A percentile compares a stretch with the other conserved stretches of the same genome.
phyloP scores from a whole-genome alignment of 2,797 vertebrate genomes.

The Anguilla pacifica region DNA sequence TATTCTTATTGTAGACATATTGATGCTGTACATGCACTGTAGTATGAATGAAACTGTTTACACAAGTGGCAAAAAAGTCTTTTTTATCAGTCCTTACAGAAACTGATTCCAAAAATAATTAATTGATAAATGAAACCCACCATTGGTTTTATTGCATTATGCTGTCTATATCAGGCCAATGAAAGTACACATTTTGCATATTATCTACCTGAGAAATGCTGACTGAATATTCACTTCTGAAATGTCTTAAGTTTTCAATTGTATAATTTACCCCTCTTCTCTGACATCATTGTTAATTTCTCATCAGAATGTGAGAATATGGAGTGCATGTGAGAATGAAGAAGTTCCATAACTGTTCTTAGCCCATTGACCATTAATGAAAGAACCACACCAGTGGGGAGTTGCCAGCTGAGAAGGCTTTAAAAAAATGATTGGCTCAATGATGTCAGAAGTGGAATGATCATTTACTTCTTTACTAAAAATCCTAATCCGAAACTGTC shows the following conservation, averaged over 20 bases:
- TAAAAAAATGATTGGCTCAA: neutral
- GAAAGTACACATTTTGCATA: neutral
- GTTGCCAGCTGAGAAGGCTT: neutral
- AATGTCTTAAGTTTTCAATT: conserved; percentile 15
- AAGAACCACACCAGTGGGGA: neutral
- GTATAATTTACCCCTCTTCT: neutral
- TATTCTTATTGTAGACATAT: conserved; percentile 12
- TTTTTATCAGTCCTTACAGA: neutral
- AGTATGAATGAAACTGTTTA: conserved; percentile 6
- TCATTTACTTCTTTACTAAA: neutral
- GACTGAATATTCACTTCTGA: neutral
- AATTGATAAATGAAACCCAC: neutral
- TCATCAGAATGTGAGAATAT: neutral
- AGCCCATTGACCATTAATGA: neutral
- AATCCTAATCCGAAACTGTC: neutral
- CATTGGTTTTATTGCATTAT: neutral
- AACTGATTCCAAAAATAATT: neutral
- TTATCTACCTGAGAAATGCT: conserved; percentile 17
- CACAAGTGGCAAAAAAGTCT: neutral
- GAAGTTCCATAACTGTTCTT: neutral
- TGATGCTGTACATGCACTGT: neutral
- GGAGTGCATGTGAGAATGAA: neutral
- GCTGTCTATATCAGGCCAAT: neutral
- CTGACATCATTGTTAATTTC: neutral
- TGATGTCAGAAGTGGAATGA: neutral